phyloP scores from a whole-genome alignment of 1,140 invertebrate species.

The Ctenoplectra terminalis region DNA sequence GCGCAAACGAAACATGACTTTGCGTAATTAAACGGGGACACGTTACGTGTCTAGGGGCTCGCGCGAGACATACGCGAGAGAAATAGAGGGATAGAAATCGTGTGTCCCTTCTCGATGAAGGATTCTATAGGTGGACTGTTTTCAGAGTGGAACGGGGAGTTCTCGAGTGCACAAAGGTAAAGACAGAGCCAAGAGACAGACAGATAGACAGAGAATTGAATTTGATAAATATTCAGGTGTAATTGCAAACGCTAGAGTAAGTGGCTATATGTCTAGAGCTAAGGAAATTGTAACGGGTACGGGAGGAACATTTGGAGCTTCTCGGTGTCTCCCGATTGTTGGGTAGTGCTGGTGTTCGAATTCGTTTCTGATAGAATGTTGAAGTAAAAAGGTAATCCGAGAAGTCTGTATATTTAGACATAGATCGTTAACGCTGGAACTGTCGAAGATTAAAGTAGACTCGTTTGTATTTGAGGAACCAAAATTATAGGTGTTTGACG shows the following conservation, averaged over 20 bases:
- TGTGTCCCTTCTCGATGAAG: neutral
- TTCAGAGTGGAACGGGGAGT: neutral
- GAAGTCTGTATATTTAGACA: no score
- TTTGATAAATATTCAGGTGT: slow-evolving; percentile 22
- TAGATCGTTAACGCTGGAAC: no score
- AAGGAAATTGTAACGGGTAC: slow-evolving; percentile 11
- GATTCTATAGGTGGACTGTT: neutral
- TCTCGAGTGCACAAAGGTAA: slow-evolving; percentile 10
- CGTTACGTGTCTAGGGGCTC: neutral
- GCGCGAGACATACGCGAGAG: neutral
- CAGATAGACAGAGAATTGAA: slow-evolving; percentile 25
- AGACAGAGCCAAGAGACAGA: slow-evolving; percentile 11
- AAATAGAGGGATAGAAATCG: neutral
- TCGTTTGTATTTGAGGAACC: no score
- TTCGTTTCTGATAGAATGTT: no score
- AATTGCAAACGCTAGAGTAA: slow-evolving; percentile 24
- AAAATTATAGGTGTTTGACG: no score
- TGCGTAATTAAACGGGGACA: slow-evolving; percentile 42
- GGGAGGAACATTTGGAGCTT: neutral
- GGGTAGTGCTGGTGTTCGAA: neutral
- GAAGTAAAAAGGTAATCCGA: no score
- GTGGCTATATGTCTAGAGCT: slow-evolving; percentile 37
- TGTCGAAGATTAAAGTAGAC: no score
- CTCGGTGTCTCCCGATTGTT: neutral
- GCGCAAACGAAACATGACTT: slow-evolving; percentile 58